Evolutionary conservation across 2,113 vertebrate genomes (phyloP).

Genomic region (Periophthalmodon schlosseri): DNA sequence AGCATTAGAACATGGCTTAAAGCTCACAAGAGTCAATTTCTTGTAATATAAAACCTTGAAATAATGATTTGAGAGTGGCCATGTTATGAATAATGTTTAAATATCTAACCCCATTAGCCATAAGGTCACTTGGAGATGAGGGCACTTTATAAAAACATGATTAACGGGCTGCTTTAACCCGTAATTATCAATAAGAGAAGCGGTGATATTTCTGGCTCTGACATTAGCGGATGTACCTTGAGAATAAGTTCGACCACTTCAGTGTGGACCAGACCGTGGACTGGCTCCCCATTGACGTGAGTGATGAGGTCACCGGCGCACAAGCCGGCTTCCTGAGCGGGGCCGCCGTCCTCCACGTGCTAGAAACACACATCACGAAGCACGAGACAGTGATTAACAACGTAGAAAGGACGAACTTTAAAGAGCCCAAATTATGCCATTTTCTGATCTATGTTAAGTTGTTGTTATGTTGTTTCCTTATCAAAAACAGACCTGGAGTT

Average conservation of each 20-base stretch:
- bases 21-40: too few relatives aligned
- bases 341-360: slow-evolving; percentile 92
- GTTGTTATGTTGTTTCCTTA: too few relatives aligned
- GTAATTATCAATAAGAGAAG: slow-evolving; percentile 1
- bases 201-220: neutral
- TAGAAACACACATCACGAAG: slow-evolving; percentile 46
- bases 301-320: slow-evolving; percentile 94
- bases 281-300: slow-evolving; percentile 94
- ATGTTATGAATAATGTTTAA: neutral
- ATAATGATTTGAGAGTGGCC: neutral
- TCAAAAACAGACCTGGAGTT: too few relatives aligned
- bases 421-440: too few relatives aligned
- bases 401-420: neutral
- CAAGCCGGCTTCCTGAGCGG: slow-evolving; percentile 89
- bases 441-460: too few relatives aligned
- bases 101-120: neutral
- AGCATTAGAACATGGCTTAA: too few relatives aligned
- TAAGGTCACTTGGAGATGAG: neutral
- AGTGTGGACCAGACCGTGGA: slow-evolving; percentile 92
- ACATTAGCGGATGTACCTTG: slow-evolving; percentile 75
- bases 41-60: too few relatives aligned
- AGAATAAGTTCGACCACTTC: slow-evolving; percentile 94
- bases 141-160: slow-evolving; percentile 1
- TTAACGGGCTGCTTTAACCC: neutral
- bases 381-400: neutral